Percentiles rank a stretch among this genome's conserved stretches.
Conservation (phyloP, 1,140 invertebrate species). For the Portunus trituberculatus region DNA sequence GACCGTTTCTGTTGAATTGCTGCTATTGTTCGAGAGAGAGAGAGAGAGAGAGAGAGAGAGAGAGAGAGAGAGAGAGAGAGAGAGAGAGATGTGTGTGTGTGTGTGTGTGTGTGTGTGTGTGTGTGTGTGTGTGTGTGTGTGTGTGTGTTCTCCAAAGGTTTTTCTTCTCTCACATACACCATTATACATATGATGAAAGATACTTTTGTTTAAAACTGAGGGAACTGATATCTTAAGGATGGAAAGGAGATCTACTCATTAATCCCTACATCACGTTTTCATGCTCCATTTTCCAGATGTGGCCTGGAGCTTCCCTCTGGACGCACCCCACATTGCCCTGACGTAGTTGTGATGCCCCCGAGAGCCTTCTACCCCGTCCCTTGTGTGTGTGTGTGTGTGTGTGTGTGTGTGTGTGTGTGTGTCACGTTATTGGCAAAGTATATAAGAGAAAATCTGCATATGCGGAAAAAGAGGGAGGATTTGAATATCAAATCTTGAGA, state of each 20-base stretch:
- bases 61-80: slow-evolving; percentile 36
- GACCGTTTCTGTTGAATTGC: not conserved
- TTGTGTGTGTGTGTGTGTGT: not conserved
- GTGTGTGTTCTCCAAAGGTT: too few species aligned
- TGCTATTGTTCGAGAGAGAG: not conserved
- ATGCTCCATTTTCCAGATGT: slow-evolving; percentile 34
- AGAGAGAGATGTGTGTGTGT: not conserved
- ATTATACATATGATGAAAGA: too few species aligned
- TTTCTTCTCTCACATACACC: too few species aligned
- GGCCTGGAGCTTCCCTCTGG: slow-evolving; percentile 52
- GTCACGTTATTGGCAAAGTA: not conserved
- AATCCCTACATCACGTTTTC: too few species aligned
- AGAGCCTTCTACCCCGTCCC: slow-evolving; percentile 55
- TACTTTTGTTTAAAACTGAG: not conserved
- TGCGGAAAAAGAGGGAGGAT: too few species aligned
- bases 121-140: too few species aligned
- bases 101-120: too few species aligned
- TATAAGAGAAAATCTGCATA: too few species aligned
- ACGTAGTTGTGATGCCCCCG: slow-evolving; percentile 34
- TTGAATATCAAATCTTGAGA: too few species aligned
- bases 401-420: slow-evolving; percentile 27
- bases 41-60: slow-evolving; percentile 36
- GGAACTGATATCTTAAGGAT: not conserved
- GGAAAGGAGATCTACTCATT: too few species aligned
- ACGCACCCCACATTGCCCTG: not conserved